These are phyloP conservation scores for Dolichallabes microphthalmus DNA, from an alignment of 2,113 vertebrate genomes.

Conservation along the genomic window DNA sequence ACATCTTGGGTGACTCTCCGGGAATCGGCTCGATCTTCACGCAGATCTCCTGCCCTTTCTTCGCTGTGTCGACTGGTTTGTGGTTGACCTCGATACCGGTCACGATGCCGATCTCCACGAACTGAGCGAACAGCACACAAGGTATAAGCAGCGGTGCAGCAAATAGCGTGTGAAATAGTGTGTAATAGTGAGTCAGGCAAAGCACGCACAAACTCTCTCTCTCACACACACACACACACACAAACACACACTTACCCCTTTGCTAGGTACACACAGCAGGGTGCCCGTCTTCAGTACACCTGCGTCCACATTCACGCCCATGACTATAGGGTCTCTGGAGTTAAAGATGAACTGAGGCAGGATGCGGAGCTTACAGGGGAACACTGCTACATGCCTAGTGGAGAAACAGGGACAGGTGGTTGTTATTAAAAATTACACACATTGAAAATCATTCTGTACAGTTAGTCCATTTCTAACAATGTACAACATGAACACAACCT, in stretches of 20 bases:
- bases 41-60: conserved; percentile 97
- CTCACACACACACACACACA: conserved; percentile 55
- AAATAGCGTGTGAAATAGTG: not conserved
- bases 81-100: conserved; percentile 98
- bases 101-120: conserved; percentile 94
- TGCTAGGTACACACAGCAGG: conserved; percentile 90
- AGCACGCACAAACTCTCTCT: not conserved
- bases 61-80: conserved; percentile 88
- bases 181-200: not conserved
- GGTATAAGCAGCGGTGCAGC: not conserved
- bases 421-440: no score
- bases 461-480: not conserved
- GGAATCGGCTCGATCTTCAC: conserved; percentile 97
- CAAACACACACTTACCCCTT: conserved; percentile 80
- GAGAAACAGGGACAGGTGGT: not conserved
- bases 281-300: conserved; percentile 91
- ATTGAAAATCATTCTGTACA: not conserved
- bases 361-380: conserved; percentile 91
- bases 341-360: conserved; percentile 98
- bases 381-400: conserved; percentile 88
- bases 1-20: conserved; percentile 98
- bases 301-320: conserved; percentile 87
- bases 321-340: conserved; percentile 96
- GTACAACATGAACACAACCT: not conserved
- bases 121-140: conserved; percentile 69